These are phyloP conservation scores for Heliconius hortense DNA, from an alignment of 2,888 invertebrate genomes.

Conservation along the genomic window DNA sequence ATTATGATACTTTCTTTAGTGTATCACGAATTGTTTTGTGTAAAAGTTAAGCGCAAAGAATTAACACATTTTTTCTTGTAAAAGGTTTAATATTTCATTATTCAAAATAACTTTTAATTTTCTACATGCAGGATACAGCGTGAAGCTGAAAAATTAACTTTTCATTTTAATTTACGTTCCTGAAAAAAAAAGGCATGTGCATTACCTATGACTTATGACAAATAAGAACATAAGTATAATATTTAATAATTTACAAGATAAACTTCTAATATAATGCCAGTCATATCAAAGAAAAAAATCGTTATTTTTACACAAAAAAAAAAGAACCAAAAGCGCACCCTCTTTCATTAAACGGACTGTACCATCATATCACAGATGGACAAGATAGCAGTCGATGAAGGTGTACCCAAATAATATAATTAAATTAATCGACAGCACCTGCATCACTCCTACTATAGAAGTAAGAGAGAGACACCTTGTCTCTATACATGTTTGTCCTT, in stretches of 20 bases:
- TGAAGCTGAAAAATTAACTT: background rate
- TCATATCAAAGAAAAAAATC: background rate
- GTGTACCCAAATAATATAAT: constrained; percentile 62
- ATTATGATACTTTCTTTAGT: background rate
- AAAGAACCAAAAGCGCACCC: constrained; percentile 45
- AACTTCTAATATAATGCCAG: background rate
- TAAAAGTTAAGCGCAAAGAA: background rate
- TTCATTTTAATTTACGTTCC: background rate
- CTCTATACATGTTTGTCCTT: constrained; percentile 35
- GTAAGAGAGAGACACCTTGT: constrained; percentile 57
- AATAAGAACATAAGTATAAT: background rate
- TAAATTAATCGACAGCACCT: constrained; percentile 69
- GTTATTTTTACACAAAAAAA: constrained; percentile 11
- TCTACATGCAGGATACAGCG: no score
- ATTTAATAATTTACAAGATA: background rate
- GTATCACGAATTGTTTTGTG: background rate
- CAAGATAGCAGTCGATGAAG: constrained; percentile 55
- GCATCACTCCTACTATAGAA: constrained; percentile 50
- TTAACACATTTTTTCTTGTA: background rate
- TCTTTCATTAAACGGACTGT: constrained; percentile 48
- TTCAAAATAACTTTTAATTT: background rate
- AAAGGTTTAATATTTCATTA: no score
- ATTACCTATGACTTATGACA: background rate
- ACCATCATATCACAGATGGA: constrained; percentile 53
- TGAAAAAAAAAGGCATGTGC: background rate